Percentiles rank a stretch among this genome's conserved stretches.
phyloP scores from a whole-genome alignment of 2,888 invertebrate genomes.

The Catocala fraxini region DNA sequence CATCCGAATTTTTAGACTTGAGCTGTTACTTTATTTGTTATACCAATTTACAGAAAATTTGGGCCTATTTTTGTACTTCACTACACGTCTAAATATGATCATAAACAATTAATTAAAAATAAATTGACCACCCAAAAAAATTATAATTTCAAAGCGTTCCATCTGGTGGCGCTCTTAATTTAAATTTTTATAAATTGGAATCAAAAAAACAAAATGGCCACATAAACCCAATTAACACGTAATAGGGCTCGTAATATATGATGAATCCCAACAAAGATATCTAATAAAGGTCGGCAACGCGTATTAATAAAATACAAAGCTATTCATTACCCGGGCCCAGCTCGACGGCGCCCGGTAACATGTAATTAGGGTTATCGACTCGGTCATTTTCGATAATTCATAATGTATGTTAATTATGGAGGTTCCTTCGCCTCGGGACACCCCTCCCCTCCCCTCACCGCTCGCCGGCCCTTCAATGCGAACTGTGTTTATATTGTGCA shows the following conservation, averaged over 20 bases:
- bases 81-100: not conserved
- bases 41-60: not conserved
- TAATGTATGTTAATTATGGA: slow-evolving; percentile 87
- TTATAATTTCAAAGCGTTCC: slow-evolving; percentile 20
- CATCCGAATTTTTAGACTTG: no score
- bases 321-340: slow-evolving; percentile 74
- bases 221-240: slow-evolving; percentile 74
- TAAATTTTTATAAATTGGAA: slow-evolving; percentile 37
- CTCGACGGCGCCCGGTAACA: slow-evolving; percentile 66
- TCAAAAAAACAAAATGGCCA: slow-evolving; percentile 37
- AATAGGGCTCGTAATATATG: slow-evolving; percentile 71
- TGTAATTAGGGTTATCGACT: slow-evolving; percentile 81
- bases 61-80: not conserved
- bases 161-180: slow-evolving; percentile 41
- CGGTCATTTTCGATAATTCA: slow-evolving; percentile 85
- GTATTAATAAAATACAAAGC: slow-evolving; percentile 79
- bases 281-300: slow-evolving; percentile 73
- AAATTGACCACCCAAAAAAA: slow-evolving; percentile 16
- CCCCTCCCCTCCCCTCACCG: slow-evolving; percentile 39
- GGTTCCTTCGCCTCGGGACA: slow-evolving; percentile 74
- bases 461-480: slow-evolving; percentile 45
- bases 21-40: no score
- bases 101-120: not conserved
- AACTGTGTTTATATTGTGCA: slow-evolving; percentile 61
- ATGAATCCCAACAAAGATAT: slow-evolving; percentile 77